Percentiles rank a stretch among this genome's conserved stretches.
phyloP scores from a whole-genome alignment of 2,113 vertebrate genomes.

The Microcebus tavaratra region DNA sequence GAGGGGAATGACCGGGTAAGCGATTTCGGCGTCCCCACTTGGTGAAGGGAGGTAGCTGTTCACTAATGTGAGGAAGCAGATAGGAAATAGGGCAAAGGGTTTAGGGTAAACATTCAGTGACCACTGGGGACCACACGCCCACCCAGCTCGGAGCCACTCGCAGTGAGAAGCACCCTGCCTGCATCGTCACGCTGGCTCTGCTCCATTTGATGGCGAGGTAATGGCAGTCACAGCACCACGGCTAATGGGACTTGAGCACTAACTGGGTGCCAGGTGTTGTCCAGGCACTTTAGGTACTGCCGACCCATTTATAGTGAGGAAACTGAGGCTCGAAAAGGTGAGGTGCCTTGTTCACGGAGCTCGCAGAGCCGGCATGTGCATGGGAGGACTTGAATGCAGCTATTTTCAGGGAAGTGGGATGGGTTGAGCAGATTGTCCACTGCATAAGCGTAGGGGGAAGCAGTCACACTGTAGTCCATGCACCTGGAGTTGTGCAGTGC shows the following conservation, averaged over 20 bases:
- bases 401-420: background rate
- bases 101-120: background rate
- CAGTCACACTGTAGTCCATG: too few relatives aligned
- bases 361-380: background rate
- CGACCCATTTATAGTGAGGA: background rate
- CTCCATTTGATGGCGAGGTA: background rate
- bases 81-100: fast-evolving
- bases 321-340: background rate
- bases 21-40: fast-evolving
- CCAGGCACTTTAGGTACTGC: background rate
- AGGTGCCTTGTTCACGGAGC: background rate
- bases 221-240: too few relatives aligned
- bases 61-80: background rate
- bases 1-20: background rate
- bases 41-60: background rate
- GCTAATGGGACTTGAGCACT: background rate
- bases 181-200: too few relatives aligned
- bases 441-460: background rate
- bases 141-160: background rate
- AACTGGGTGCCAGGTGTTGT: background rate
- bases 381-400: background rate
- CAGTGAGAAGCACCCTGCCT: background rate
- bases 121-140: fast-evolving
- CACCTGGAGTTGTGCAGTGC: background rate
- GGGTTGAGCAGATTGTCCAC: background rate